A percentile compares a stretch with the other conserved stretches of the same genome.
Evolutionary conservation across 2,797 vertebrate species (phyloP).

Genomic region (Synanceia verrucosa): DNA sequence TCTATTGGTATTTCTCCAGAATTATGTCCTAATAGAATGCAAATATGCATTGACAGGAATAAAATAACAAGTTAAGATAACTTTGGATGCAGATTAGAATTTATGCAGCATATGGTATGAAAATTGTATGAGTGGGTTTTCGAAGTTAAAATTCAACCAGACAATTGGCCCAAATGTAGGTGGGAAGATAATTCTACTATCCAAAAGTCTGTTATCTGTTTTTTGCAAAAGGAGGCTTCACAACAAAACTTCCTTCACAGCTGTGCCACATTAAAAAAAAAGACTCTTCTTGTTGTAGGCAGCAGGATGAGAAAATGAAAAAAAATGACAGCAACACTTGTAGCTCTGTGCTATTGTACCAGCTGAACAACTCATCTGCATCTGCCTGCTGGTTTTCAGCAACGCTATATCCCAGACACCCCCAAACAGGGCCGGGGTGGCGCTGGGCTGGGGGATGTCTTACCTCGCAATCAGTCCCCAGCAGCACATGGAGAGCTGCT

Average conservation of each 20-base stretch:
- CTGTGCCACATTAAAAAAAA: slow-evolving; percentile 26
- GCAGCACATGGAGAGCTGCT: slow-evolving; percentile 71
- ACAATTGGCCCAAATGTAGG: background rate
- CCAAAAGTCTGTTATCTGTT: slow-evolving; percentile 1
- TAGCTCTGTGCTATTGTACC: slow-evolving; percentile 59
- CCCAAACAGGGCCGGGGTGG: slow-evolving; percentile 34
- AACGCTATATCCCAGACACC: slow-evolving; percentile 55
- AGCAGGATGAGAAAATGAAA: slow-evolving; percentile 46
- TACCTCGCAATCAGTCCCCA: slow-evolving; percentile 75
- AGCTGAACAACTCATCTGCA: slow-evolving; percentile 72
- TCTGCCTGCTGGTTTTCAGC: slow-evolving; percentile 72
- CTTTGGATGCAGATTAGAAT: background rate
- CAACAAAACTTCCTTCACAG: slow-evolving; percentile 50
- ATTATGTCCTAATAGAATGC: background rate
- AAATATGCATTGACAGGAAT: background rate
- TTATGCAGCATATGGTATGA: background rate
- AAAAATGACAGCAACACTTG: slow-evolving; percentile 59
- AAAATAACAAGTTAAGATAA: background rate
- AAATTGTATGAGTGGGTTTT: background rate
- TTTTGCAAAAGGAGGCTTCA: slow-evolving; percentile 3
- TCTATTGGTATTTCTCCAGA: background rate
- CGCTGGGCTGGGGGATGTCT: slow-evolving; percentile 55
- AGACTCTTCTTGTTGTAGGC: slow-evolving; percentile 40
- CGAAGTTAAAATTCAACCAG: background rate
- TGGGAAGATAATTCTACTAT: background rate